Base-by-base conservation (phyloP, 2,113 vertebrate genomes). In the Guaruba guarouba region DNA sequence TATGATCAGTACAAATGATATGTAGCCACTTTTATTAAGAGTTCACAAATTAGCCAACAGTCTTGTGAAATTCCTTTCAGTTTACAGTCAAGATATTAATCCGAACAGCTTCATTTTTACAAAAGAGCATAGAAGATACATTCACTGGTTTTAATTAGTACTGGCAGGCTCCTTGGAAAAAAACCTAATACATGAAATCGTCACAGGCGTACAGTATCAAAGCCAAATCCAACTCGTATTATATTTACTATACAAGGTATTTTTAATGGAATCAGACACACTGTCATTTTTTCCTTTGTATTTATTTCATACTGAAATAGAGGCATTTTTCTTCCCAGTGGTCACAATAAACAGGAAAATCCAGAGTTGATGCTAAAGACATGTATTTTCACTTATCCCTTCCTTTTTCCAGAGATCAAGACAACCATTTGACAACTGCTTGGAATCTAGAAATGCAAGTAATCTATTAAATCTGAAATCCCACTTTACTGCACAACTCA, bases 401-500 rank as follows among this genome's bases (percentile, higher is more conserved):
- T 87, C 33, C 7, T 3, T 89, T 83, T 96, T 85, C 82, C 59
- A 96, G 84, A 91, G 79, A 93, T 94, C 80, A 94, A 90, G 71
- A 70, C 80, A 91, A 78, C 46, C 69, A 85, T 95, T 70, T 86
- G 76, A 96, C 94, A 96, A 93, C 81, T 2, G 17, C 75, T 48
- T 86, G 78, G 63, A 94, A 93, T 89, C 86, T 77, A 68, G 82
- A 97, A 97, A 92, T 71, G 8, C 14, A 90, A 94, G 67, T 80
- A 95, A 97, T 91, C 87, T 88, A 95, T 90, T 88, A 90, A 92
- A 91, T 78, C 82, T 86, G 78, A 96, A 97, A 94, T 86, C 74
- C n/a, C 75, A 92, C 48, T 74, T 61, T 92, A 54, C 51, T 91
- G 24, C 55, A 86, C 62, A 93, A 91, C 44, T 94, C 37, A 93